These are phyloP conservation scores for Crossocerus cetratus DNA, from an alignment of 2,888 invertebrate genomes.

Conservation along the genomic window DNA sequence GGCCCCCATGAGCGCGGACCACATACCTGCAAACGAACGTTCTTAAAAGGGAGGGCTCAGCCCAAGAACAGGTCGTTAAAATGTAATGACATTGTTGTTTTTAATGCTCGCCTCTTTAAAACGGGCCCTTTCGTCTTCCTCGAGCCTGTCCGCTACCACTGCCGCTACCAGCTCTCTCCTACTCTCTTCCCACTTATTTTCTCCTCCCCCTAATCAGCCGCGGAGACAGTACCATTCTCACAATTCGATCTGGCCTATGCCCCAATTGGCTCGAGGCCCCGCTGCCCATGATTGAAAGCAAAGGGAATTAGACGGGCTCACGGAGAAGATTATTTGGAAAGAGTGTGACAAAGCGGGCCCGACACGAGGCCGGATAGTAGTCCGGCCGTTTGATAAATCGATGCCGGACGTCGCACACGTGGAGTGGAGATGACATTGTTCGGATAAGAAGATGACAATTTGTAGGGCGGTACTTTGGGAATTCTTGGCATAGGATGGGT, in stretches of 20 bases:
- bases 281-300: too few species aligned
- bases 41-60: constrained; percentile 64
- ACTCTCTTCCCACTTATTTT: constrained; percentile 36
- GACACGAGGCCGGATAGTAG: neutral
- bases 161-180: constrained; percentile 55
- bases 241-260: neutral
- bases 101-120: constrained; percentile 72
- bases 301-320: neutral
- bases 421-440: neutral
- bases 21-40: constrained; percentile 68
- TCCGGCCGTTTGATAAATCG: neutral
- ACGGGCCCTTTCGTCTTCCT: constrained; percentile 76
- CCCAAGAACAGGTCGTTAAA: constrained; percentile 72
- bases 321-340: neutral
- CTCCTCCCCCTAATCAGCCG: constrained; percentile 17
- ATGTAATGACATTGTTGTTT: constrained; percentile 74
- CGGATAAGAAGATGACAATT: constrained; percentile 17
- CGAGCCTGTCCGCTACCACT: constrained; percentile 75
- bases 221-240: constrained; percentile 10
- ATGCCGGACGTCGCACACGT: neutral
- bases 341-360: neutral
- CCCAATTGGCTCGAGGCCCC: neutral
- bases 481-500: constrained; percentile 21
- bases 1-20: constrained; percentile 60
- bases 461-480: constrained; percentile 33